A percentile compares a stretch with the other conserved stretches of the same genome.
Evolutionary conservation across 2,888 invertebrate species (phyloP).

Genomic region (Athrips mouffetella): DNA sequence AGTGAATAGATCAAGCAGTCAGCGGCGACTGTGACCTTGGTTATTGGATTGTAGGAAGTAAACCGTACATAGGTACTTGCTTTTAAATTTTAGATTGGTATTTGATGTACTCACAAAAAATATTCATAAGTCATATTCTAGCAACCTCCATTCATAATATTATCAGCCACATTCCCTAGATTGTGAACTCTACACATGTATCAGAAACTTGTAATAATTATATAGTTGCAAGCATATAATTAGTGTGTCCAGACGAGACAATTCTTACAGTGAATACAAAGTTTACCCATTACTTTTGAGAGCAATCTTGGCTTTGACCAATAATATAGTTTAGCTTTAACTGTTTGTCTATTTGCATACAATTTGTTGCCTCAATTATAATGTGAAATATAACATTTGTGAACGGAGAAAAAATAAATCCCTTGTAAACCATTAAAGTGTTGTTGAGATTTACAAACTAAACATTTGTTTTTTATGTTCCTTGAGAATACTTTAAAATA

Average conservation of each 20-base stretch:
- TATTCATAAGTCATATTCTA: constrained; percentile 55
- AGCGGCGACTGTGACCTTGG: constrained; percentile 71
- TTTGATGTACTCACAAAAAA: constrained; percentile 76
- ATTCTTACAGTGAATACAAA: not conserved
- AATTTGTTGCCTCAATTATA: too few relatives aligned
- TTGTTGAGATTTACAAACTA: not conserved
- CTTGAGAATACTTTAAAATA: too few relatives aligned
- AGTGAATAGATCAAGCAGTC: constrained; percentile 71
- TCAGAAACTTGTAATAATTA: not conserved
- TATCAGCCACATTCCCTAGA: not conserved
- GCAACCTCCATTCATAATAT: not conserved
- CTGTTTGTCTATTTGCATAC: too few relatives aligned
- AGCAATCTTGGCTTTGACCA: too few relatives aligned
- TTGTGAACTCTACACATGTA: not conserved
- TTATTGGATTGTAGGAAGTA: constrained; percentile 78
- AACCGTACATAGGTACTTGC: constrained; percentile 74
- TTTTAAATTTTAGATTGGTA: constrained; percentile 76
- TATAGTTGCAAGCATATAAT: not conserved
- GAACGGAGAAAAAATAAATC: too few relatives aligned
- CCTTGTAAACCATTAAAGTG: too few relatives aligned
- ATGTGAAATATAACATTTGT: too few relatives aligned
- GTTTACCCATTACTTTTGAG: not conserved
- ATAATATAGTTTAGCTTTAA: too few relatives aligned
- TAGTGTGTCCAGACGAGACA: not conserved
- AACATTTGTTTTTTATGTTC: too few relatives aligned